Evolutionary conservation across 64 coral and sea anemone genomes (phyloP).

Genomic region (Dendrophyllia cribrosa): DNA sequence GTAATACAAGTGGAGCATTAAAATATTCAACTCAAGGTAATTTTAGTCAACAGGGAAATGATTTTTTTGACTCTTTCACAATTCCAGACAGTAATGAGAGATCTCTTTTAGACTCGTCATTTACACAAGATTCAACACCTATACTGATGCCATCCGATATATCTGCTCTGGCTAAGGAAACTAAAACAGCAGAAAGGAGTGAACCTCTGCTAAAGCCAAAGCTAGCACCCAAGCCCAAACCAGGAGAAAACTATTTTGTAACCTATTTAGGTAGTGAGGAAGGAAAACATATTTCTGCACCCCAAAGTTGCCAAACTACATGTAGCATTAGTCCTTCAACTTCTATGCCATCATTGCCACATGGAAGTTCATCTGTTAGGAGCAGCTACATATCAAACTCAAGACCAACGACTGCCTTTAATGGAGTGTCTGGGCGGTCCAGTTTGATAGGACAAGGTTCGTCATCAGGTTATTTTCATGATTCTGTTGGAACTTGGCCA

Average conservation of each 20-base stretch:
- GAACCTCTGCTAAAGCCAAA: neutral
- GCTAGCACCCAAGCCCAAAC: neutral
- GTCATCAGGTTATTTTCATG: neutral
- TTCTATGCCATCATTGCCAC: neutral
- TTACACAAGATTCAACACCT: conserved; percentile 63
- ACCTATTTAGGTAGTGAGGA: neutral
- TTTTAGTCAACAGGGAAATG: neutral
- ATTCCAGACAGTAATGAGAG: neutral
- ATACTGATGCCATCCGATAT: neutral
- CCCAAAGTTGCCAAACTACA: neutral
- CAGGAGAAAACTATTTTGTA: conserved; percentile 9
- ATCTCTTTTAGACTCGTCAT: conserved; percentile 71
- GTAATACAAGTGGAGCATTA: neutral
- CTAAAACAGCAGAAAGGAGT: neutral
- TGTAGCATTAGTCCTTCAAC: neutral
- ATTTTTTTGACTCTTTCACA: conserved; percentile 6
- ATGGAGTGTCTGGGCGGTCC: neutral
- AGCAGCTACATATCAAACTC: neutral
- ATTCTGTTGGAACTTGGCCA: neutral
- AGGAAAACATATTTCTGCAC: neutral
- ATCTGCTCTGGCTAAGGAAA: neutral
- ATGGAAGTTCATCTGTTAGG: neutral
- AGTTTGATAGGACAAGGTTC: neutral
- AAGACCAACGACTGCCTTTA: neutral
- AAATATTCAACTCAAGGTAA: neutral